Percentiles rank a stretch among this genome's conserved stretches.
Evolutionary conservation across 2,113 vertebrate species (phyloP).

Genomic region (Cyanistes caeruleus): DNA sequence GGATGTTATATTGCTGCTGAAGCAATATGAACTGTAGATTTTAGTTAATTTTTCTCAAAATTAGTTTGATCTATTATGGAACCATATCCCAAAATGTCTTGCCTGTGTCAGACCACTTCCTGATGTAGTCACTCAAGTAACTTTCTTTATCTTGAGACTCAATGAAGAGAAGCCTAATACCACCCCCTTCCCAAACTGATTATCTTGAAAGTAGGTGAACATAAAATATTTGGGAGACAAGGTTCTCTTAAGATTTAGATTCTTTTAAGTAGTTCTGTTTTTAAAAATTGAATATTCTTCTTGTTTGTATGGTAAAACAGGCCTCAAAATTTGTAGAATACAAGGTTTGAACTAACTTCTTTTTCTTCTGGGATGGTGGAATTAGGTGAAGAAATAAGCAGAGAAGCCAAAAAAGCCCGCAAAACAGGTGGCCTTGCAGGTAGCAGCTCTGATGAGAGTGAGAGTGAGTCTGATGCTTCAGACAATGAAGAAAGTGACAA

Average conservation of each 20-base stretch:
- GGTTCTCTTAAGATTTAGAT: background rate
- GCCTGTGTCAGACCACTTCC: background rate
- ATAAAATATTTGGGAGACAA: background rate
- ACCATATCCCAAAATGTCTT: background rate
- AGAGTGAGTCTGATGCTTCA: conserved; percentile 82
- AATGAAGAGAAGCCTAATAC: background rate
- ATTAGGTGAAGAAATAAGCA: conserved; percentile 86
- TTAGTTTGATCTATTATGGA: background rate
- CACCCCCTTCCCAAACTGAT: background rate
- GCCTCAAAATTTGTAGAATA: background rate
- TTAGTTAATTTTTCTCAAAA: background rate
- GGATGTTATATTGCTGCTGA: background rate
- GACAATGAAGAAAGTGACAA: conserved; percentile 89
- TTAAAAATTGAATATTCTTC: background rate
- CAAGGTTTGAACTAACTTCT: background rate
- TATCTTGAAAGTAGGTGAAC: background rate
- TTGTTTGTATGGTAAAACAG: background rate
- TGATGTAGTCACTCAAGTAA: background rate
- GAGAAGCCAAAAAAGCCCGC: conserved; percentile 88
- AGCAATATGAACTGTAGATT: background rate
- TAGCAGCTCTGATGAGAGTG: conserved; percentile 92
- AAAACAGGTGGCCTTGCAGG: conserved; percentile 88
- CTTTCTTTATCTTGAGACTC: background rate
- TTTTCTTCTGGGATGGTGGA: background rate
- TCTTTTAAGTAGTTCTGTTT: background rate